These are phyloP conservation scores for Sturnus vulgaris DNA, from an alignment of 2,113 vertebrate genomes.

Conservation along the genomic window DNA sequence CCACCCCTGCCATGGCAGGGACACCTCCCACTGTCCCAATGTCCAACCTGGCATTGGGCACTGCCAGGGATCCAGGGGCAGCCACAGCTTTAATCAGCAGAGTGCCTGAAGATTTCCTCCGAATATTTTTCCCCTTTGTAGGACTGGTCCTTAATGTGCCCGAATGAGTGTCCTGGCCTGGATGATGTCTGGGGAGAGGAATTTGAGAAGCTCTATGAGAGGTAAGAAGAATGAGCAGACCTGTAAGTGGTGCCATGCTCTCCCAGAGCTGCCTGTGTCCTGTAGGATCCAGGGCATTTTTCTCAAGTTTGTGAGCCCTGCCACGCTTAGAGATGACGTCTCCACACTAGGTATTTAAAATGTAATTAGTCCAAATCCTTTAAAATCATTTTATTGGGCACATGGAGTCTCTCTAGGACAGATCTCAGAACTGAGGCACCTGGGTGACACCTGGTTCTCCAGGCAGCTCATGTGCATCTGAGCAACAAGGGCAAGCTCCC, in stretches of 20 bases:
- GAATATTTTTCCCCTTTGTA: conserved; percentile 26
- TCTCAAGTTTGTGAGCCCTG: too few species aligned
- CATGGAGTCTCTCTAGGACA: too few species aligned
- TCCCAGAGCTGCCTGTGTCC: background rate
- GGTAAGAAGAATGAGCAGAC: conserved; percentile 58
- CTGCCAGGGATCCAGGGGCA: background rate
- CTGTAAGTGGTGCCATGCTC: background rate
- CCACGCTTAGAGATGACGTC: too few species aligned
- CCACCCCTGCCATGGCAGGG: background rate
- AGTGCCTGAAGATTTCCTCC: background rate
- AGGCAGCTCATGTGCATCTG: too few species aligned
- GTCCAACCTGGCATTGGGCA: background rate
- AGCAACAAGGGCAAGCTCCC: too few species aligned
- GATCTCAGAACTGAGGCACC: too few species aligned
- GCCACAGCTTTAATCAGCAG: background rate
- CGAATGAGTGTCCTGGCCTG: conserved; percentile 89
- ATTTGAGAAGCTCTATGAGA: conserved; percentile 92
- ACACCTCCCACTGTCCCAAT: background rate
- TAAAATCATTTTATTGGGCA: too few species aligned
- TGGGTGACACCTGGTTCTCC: too few species aligned
- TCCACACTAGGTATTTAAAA: too few species aligned
- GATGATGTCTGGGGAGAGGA: conserved; percentile 96
- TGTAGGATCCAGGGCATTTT: background rate
- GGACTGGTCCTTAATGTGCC: conserved; percentile 98
- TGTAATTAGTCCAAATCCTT: too few species aligned